phyloP scores from a whole-genome alignment of 2,888 invertebrate genomes.

The Sesia bembeciformis region DNA sequence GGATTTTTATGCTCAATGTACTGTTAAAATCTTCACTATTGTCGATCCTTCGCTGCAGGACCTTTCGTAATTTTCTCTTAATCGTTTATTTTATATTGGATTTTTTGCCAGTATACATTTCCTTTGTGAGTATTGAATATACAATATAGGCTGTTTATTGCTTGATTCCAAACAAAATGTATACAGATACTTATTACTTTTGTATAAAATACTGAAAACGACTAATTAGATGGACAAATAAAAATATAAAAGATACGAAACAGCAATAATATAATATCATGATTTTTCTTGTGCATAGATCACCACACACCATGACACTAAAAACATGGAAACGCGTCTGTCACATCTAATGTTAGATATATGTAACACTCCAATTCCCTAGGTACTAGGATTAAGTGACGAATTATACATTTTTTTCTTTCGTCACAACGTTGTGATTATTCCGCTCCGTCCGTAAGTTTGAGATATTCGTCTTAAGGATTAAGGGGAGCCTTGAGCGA shows the following conservation, averaged over 20 bases:
- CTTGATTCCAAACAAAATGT: no score
- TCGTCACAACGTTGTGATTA: constrained; percentile 62
- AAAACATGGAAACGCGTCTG: constrained; percentile 20
- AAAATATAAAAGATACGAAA: no score
- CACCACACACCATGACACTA: no score
- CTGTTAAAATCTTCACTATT: constrained; percentile 33
- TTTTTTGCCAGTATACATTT: no score
- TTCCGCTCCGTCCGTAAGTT: constrained; percentile 60
- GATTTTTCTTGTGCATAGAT: no score
- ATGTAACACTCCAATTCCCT: constrained; percentile 46
- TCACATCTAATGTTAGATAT: constrained; percentile 54
- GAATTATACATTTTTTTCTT: constrained; percentile 63
- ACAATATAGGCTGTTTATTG: no score
- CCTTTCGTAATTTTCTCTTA: constrained; percentile 20
- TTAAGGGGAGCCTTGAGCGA: constrained; percentile 58
- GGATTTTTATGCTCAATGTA: constrained; percentile 39
- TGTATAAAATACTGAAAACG: no score
- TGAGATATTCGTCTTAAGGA: constrained; percentile 69
- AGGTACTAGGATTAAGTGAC: constrained; percentile 57
- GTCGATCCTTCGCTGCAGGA: constrained; percentile 14
- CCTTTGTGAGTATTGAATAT: no score
- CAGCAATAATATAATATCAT: no score
- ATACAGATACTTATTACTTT: no score
- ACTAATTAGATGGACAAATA: no score
- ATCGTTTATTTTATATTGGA: constrained; percentile 17